Percentiles rank a stretch among this genome's conserved stretches.
These are phyloP conservation scores for Osmerus mordax DNA, from an alignment of 2,113 vertebrate genomes.

Conservation along the genomic window DNA sequence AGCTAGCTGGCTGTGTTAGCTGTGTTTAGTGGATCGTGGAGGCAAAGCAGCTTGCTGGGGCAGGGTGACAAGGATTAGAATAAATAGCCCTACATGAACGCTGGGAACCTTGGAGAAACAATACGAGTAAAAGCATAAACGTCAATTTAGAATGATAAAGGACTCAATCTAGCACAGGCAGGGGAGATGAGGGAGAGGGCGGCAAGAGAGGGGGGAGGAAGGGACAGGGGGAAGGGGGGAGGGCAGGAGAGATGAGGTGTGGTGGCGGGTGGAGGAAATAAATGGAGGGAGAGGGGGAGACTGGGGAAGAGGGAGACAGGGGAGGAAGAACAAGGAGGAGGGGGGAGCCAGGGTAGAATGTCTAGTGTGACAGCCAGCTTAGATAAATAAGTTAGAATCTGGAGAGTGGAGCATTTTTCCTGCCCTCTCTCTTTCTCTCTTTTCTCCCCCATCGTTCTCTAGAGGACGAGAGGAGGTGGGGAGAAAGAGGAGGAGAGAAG, in stretches of 20 bases:
- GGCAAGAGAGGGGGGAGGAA: constrained; percentile 57
- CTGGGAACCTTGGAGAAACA: constrained; percentile 82
- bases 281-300: constrained; percentile 21
- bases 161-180: constrained; percentile 88
- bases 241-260: constrained; percentile 55
- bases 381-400: too few species aligned
- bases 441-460: too few species aligned
- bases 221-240: background rate
- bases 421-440: too few species aligned
- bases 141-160: constrained; percentile 93
- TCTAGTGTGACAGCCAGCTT: too few species aligned
- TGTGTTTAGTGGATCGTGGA: constrained; percentile 27
- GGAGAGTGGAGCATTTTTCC: too few species aligned
- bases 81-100: constrained; percentile 81
- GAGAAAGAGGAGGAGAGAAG: too few species aligned
- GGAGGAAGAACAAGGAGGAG: too few species aligned
- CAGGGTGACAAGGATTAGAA: constrained; percentile 85
- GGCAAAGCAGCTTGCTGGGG: constrained; percentile 60
- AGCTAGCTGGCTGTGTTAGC: constrained; percentile 12
- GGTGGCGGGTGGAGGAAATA: constrained; percentile 12
- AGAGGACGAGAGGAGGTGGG: too few species aligned
- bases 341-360: too few species aligned
- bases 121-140: constrained; percentile 89
- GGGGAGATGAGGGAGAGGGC: constrained; percentile 2
- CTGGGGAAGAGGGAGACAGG: background rate